Conservation (phyloP, 92 coral and sea anemone species). For the Parazoanthus atlanticus region DNA sequence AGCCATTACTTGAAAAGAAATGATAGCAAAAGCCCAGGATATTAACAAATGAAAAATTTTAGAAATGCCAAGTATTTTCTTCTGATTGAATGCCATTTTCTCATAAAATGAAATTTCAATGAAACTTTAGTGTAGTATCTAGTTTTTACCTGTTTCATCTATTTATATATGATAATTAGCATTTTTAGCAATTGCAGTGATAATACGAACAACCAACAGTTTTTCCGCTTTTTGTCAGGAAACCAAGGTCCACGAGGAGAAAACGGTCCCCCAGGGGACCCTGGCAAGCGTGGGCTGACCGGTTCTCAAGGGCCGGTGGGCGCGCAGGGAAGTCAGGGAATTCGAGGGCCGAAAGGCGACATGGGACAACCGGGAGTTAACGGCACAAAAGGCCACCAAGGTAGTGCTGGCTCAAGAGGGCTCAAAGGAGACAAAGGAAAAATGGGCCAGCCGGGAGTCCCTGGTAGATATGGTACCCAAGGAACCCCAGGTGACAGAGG, state of each 20-base stretch:
- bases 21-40: too few relatives aligned
- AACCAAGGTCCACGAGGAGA: neutral
- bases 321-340: neutral
- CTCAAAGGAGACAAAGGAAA: slow-evolving; percentile 20
- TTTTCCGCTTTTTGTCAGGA: neutral
- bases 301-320: neutral
- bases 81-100: too few relatives aligned
- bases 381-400: slow-evolving; percentile 16
- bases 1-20: too few relatives aligned
- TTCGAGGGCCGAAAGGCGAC: slow-evolving; percentile 2
- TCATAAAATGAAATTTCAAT: too few relatives aligned
- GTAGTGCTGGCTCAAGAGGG: neutral
- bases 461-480: neutral
- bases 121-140: too few relatives aligned
- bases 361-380: slow-evolving; percentile 2
- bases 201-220: too few relatives aligned
- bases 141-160: too few relatives aligned
- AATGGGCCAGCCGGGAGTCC: neutral
- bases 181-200: too few relatives aligned
- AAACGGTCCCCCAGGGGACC: neutral
- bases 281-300: neutral
- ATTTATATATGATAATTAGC: too few relatives aligned
- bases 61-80: too few relatives aligned
- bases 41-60: too few relatives aligned
- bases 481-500: slow-evolving; percentile 20